Conservation (phyloP, 2,797 vertebrate species). For the Hippoglossus hippoglossus region DNA sequence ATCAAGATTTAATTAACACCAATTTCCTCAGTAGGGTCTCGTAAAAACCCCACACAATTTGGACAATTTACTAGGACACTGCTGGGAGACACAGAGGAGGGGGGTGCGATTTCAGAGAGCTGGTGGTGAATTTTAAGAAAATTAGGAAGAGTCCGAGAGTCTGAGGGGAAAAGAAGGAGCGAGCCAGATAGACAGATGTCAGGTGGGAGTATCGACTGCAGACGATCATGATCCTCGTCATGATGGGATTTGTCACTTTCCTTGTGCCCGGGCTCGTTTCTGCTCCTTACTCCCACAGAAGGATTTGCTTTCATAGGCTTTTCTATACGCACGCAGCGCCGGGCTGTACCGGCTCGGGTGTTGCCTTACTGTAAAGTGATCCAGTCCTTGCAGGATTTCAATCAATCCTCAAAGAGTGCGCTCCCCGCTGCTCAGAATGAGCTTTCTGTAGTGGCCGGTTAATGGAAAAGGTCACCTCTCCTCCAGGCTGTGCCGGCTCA, state of each 20-base stretch:
- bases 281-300: slow-evolving; percentile 54
- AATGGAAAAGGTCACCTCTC: slow-evolving; percentile 82
- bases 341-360: slow-evolving; percentile 76
- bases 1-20: slow-evolving; percentile 64
- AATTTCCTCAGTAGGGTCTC: slow-evolving; percentile 59
- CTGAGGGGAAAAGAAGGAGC: slow-evolving; percentile 3
- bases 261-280: slow-evolving; percentile 37
- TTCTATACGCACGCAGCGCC: slow-evolving; percentile 37
- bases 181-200: slow-evolving; percentile 44
- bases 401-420: slow-evolving; percentile 82
- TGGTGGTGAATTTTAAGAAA: slow-evolving; percentile 19
- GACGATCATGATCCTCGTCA: slow-evolving; percentile 55
- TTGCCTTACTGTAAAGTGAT: slow-evolving; percentile 82
- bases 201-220: slow-evolving; percentile 59
- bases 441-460: slow-evolving; percentile 69
- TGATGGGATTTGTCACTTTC: slow-evolving; percentile 76
- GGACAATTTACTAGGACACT: slow-evolving; percentile 58
- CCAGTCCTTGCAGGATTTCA: slow-evolving; percentile 77
- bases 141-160: slow-evolving; percentile 14
- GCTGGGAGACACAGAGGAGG: slow-evolving; percentile 42
- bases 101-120: slow-evolving; percentile 23
- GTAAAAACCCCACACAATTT: slow-evolving; percentile 55
- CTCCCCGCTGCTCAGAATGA: slow-evolving; percentile 71
- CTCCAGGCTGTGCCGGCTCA: slow-evolving; percentile 40
- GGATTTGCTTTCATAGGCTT: slow-evolving; percentile 75